Evolutionary conservation across 2,888 invertebrate genomes (phyloP).

Genomic region (Drosophila mercatorum): DNA sequence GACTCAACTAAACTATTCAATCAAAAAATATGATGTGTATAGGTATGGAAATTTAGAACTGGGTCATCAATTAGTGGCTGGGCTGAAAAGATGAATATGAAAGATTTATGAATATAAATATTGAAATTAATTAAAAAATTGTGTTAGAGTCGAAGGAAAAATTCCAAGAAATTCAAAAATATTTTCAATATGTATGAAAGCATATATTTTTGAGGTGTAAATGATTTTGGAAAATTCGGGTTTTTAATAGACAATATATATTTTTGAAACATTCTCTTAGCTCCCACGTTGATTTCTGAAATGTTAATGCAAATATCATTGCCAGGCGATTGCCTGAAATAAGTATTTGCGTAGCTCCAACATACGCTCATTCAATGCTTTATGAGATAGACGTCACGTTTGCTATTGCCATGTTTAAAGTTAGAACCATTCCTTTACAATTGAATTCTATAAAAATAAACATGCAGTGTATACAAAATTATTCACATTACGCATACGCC

Average conservation of each 20-base stretch:
- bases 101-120: conserved; percentile 9
- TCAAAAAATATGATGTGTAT: not conserved
- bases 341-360: not conserved
- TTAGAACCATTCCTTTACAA: conserved; percentile 23
- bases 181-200: not conserved
- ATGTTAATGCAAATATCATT: conserved; percentile 4
- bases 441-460: conserved; percentile 40
- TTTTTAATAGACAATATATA: not conserved
- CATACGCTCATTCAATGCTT: conserved; percentile 2
- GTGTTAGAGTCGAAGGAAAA: not conserved
- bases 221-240: not conserved
- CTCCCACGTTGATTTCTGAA: not conserved
- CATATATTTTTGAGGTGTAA: not conserved
- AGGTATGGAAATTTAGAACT: conserved; percentile 25
- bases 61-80: conserved; percentile 52
- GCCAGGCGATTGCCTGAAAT: not conserved
- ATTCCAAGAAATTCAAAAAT: not conserved
- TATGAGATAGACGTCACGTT: conserved; percentile 28
- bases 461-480: conserved; percentile 18
- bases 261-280: not conserved
- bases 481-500: conserved; percentile 67
- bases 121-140: not conserved
- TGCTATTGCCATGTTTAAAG: conserved; percentile 22
- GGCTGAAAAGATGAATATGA: not conserved
- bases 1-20: conserved; percentile 25